Evolutionary conservation across 2,113 vertebrate species (phyloP), one percentile per base, ranked within the genome.

Genomic region (Paraplagusia blochii): DNA sequence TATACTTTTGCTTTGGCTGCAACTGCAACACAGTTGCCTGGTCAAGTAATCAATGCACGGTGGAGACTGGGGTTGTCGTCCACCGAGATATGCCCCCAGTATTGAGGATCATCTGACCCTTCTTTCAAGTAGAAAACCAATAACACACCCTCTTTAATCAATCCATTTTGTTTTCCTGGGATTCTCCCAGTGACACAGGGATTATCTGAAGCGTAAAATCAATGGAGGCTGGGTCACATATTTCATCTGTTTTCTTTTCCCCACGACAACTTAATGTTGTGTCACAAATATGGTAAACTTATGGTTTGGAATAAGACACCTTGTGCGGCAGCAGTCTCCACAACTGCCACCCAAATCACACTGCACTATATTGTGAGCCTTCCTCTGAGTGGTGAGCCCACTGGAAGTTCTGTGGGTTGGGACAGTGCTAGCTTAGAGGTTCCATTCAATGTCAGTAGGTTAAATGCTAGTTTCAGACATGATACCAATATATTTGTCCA

Each of bases 201-300:
- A 56, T 64, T 67, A 57, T 61, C 15, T 55, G 47, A 34, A 77
- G 62, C 50, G 55, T 43, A 68, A 61, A 81, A 74, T 81, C 74
- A 69, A 74, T 81, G 19, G 19, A 43, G 22, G 43, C 54, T 39
- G 19, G 54, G 54, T 11, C 50, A 58, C 38, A 55, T 53, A 63
- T 36, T 17, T 22, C 5, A 34, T 19, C 18, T 44, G 15, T n/a
- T 17, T 10, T 19, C 5, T 45, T 47, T 33, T n/a, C 34, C 17
- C 0, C 6, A 33, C 8, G 19, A 45, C 10, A 63, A 44, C 10
- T 66, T 47, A 2, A 52, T 65, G 18, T 42, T 42, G 13, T 18
- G 15, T n/a, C 43, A 48, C 38, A 53, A 58, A 58, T 18, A 35
- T n/a, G n/a, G n/a, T n/a, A n/a, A n/a, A n/a, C n/a, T n/a, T n/a